phyloP scores from a whole-genome alignment of 2,888 invertebrate genomes.

The Acrocyrtus sp. region DNA sequence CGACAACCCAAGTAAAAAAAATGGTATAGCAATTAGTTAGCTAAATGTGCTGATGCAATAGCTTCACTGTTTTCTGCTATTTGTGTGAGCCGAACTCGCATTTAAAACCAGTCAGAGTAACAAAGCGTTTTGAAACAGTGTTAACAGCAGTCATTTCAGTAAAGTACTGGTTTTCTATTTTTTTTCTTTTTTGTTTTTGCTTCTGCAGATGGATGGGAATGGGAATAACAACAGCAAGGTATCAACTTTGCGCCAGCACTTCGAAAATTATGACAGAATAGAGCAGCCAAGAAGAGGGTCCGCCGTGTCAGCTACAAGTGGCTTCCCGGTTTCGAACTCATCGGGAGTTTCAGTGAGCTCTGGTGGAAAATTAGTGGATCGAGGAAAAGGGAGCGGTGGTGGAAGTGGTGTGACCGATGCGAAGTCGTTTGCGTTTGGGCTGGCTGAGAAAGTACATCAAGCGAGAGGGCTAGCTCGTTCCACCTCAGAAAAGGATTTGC shows the following conservation, averaged over 20 bases:
- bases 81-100: no score
- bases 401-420: slow-evolving; percentile 21
- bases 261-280: slow-evolving; percentile 57
- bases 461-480: slow-evolving; percentile 10
- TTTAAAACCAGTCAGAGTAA: no score
- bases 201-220: slow-evolving; percentile 61
- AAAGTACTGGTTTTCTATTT: no score
- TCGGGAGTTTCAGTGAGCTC: not conserved
- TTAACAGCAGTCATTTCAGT: no score
- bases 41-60: no score
- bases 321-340: slow-evolving; percentile 12
- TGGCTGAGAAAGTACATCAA: slow-evolving; percentile 16
- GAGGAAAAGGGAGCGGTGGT: not conserved
- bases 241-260: slow-evolving; percentile 61
- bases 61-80: no score
- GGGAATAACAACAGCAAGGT: slow-evolving; percentile 61
- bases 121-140: no score
- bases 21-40: no score
- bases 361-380: no score
- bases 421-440: slow-evolving; percentile 40
- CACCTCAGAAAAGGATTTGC: slow-evolving; percentile 37
- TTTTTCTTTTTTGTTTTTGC: slow-evolving; percentile 13
- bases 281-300: slow-evolving; percentile 37
- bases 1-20: no score
- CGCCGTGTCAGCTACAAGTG: slow-evolving; percentile 28